Evolutionary conservation across 1,140 invertebrate genomes (phyloP), one percentile per base, ranked within the genome.

Genomic region (Zaprionus camerounensis): DNA sequence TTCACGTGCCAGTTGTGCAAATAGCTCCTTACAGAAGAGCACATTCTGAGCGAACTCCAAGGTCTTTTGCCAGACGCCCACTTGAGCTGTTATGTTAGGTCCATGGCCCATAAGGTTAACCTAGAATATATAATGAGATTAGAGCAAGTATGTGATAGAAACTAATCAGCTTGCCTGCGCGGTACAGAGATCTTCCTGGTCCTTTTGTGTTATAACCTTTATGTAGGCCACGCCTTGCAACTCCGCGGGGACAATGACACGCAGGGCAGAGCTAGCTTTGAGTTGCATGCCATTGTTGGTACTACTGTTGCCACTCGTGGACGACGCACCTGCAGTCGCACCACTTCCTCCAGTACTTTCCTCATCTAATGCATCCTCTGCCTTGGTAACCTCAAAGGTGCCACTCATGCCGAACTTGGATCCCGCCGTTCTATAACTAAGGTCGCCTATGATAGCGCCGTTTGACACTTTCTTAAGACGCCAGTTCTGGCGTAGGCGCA

Each of bases 11-110:
- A 99, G 93, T 91, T 99, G 97, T 72, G 97, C 97, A 92, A 99
- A 99, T 3, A 99, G 93, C 93, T 99, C 98, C 94, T 99, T 99
- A 93, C 98, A 99, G 93, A 99, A 99, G 4, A 99, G 93, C 34
- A 99, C 98, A 94, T 99, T 99, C 91, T 99, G 98, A 0, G 98
- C 98, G 2, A 97, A 97, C 93, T 99, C 98, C 7, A 99, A 93
- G 91, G 98, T 98, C 81, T 98, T 97, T 82, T 99, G 98, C 98
- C 98, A 99, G 0, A 96, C 94, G n/a, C 95, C 95, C 5, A 80
- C 80, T 51, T 94, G 95, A 24, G 95, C 95, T 1, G 96, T 94
- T 11, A 96, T 95, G 34, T 95, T 95, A 0, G 95, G 94, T 70
- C 94, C 94, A 44, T 94, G 86, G 2, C 95, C 95, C 26, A 96